Percentiles rank a stretch among this genome's conserved stretches.
Evolutionary conservation across 2,113 vertebrate species (phyloP).

Genomic region (Embiotoca jacksoni): DNA sequence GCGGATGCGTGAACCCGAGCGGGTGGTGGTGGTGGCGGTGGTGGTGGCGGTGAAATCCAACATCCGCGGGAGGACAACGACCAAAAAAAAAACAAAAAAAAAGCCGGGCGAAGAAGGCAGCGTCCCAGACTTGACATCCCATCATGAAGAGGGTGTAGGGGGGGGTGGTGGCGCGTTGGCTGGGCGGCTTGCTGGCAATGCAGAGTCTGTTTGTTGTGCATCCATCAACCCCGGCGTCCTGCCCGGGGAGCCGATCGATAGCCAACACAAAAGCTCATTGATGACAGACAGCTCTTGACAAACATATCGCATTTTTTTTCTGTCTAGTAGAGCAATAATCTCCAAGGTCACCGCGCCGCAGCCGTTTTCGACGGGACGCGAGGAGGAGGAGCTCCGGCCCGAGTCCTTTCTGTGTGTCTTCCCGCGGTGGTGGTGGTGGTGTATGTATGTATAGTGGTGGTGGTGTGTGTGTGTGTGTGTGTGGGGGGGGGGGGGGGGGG

Average conservation of each 20-base stretch:
- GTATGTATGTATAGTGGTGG: no score
- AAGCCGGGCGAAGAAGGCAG: slow-evolving; percentile 10
- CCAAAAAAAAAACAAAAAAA: background rate
- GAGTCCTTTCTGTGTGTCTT: slow-evolving; percentile 40
- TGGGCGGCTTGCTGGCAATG: slow-evolving; percentile 73
- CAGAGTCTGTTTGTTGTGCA: slow-evolving; percentile 83
- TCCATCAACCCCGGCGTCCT: slow-evolving; percentile 79
- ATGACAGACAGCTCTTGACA: slow-evolving; percentile 84
- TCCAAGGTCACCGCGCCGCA: slow-evolving; percentile 78
- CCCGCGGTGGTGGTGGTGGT: background rate
- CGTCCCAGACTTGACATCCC: slow-evolving; percentile 68
- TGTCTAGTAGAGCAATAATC: slow-evolving; percentile 84
- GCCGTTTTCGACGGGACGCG: background rate
- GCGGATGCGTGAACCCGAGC: slow-evolving; percentile 10
- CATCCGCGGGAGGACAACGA: slow-evolving; percentile 14
- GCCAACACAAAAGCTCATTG: slow-evolving; percentile 84
- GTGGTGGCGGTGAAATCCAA: background rate
- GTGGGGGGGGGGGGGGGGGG: slow-evolving; percentile 38
- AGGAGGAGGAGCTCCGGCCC: slow-evolving; percentile 19
- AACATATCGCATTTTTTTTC: slow-evolving; percentile 83
- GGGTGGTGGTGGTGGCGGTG: no score
- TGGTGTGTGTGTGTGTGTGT: no score
- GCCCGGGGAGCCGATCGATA: slow-evolving; percentile 77
- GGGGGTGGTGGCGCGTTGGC: slow-evolving; percentile 16
- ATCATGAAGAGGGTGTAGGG: slow-evolving; percentile 51